phyloP scores from a whole-genome alignment of 1,140 invertebrate species.

The Thaumetopoea pityocampa region DNA sequence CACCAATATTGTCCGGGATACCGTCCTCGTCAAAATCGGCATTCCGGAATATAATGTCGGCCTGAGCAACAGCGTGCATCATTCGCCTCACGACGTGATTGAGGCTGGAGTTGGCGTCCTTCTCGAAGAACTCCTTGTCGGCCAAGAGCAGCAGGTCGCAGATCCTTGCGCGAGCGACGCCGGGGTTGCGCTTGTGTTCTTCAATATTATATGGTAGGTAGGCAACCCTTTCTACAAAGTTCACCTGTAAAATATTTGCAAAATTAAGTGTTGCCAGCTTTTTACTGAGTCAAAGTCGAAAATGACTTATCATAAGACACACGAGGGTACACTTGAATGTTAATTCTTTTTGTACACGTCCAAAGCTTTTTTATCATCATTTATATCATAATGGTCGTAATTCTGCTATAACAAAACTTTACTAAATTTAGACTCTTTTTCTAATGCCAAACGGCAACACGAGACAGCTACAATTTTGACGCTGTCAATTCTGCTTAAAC shows the following conservation, averaged over 20 bases:
- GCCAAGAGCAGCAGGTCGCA: constrained; percentile 58
- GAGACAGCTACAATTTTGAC: too few relatives aligned
- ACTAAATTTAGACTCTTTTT: too few relatives aligned
- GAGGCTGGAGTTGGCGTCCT: constrained; percentile 55
- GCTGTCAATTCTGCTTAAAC: too few relatives aligned
- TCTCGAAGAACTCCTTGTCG: constrained; percentile 56
- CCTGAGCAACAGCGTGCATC: constrained; percentile 61
- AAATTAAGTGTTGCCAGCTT: constrained; percentile 2
- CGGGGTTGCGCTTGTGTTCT: constrained; percentile 23
- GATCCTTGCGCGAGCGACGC: constrained; percentile 45
- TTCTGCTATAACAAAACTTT: too few relatives aligned
- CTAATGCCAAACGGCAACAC: too few relatives aligned
- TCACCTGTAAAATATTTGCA: constrained; percentile 10
- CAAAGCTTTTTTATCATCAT: too few relatives aligned
- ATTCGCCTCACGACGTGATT: constrained; percentile 53
- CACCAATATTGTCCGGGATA: constrained; percentile 64
- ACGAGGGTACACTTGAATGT: too few relatives aligned
- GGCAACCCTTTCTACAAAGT: constrained; percentile 11
- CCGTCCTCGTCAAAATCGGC: constrained; percentile 63
- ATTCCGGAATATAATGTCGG: constrained; percentile 61
- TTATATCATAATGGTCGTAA: too few relatives aligned
- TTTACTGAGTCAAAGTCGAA: constrained; percentile 8
- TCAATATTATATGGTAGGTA: constrained; percentile 46
- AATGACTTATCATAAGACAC: too few relatives aligned
- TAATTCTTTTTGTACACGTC: too few relatives aligned